Conservation (phyloP, 1,140 invertebrate species). For the Achroia grisella region DNA sequence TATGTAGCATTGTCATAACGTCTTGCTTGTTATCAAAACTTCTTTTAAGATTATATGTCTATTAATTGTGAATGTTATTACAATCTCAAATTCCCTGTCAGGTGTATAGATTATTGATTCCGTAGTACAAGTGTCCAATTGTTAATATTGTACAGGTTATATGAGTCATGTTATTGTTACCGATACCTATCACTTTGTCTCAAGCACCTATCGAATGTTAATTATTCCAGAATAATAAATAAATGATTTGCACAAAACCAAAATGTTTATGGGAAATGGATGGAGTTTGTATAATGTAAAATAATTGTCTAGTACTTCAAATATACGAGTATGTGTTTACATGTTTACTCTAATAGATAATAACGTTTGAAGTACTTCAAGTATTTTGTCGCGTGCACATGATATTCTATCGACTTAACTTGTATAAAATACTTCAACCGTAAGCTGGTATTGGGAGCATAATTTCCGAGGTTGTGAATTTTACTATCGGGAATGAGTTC, state of each 20-base stretch:
- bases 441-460: slow-evolving; percentile 73
- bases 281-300: slow-evolving; percentile 5
- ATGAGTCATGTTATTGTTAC: slow-evolving; percentile 24
- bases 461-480: slow-evolving; percentile 70
- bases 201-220: slow-evolving; percentile 18
- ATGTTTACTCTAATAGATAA: neutral
- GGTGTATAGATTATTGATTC: no score
- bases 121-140: no score
- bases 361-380: slow-evolving; percentile 3
- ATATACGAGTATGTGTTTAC: neutral
- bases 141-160: neutral
- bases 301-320: slow-evolving; percentile 6
- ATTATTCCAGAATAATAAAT: neutral
- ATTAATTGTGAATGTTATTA: neutral
- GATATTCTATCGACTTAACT: slow-evolving; percentile 33
- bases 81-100: no score
- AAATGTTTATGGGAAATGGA: slow-evolving; percentile 11
- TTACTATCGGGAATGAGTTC: slow-evolving; percentile 68
- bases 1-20: neutral
- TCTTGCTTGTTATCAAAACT: no score
- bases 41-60: neutral
- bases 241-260: slow-evolving; percentile 15
- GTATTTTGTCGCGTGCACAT: slow-evolving; percentile 30
- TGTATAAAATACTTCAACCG: slow-evolving; percentile 53
- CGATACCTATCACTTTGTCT: slow-evolving; percentile 42